Percentiles rank a stretch among this genome's conserved stretches.
Evolutionary conservation across 2,797 vertebrate genomes (phyloP).

Genomic region (Microchirus variegatus): DNA sequence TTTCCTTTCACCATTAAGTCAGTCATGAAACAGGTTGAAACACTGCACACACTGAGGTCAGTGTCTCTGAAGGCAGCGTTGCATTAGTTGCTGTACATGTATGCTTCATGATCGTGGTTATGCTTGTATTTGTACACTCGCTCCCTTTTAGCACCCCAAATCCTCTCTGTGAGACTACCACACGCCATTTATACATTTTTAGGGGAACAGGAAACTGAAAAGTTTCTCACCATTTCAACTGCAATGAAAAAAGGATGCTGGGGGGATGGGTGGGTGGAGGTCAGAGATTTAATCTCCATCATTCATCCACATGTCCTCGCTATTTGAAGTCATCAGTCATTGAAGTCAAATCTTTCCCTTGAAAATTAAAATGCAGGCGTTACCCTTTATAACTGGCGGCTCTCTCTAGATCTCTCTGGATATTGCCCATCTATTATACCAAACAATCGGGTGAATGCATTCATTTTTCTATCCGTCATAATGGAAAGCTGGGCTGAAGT

Average conservation of each 20-base stretch:
- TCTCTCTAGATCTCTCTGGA: slow-evolving; percentile 70
- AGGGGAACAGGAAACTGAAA: slow-evolving; percentile 73
- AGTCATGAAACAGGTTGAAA: slow-evolving; percentile 58
- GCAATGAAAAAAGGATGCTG: slow-evolving; percentile 67
- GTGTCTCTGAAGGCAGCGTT: slow-evolving; percentile 47
- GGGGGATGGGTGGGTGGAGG: slow-evolving; percentile 30
- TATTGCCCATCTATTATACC: slow-evolving; percentile 71
- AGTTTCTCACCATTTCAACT: slow-evolving; percentile 60
- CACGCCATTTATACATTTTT: slow-evolving; percentile 77
- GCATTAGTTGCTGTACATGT: slow-evolving; percentile 17
- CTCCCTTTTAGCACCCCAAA: slow-evolving; percentile 48
- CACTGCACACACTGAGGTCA: slow-evolving; percentile 56
- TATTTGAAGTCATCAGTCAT: slow-evolving; percentile 76
- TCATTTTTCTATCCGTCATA: slow-evolving; percentile 59
- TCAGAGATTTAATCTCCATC: slow-evolving; percentile 54
- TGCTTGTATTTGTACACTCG: slow-evolving; percentile 43
- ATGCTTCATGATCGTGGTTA: slow-evolving; percentile 19
- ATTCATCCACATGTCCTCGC: slow-evolving; percentile 65
- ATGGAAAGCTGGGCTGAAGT: slow-evolving; percentile 42
- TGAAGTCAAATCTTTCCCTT: slow-evolving; percentile 63
- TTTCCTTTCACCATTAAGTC: slow-evolving; percentile 47
- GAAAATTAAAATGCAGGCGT: slow-evolving; percentile 69
- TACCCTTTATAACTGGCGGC: slow-evolving; percentile 50
- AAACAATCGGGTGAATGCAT: slow-evolving; percentile 66
- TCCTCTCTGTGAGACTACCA: slow-evolving; percentile 21